phyloP scores from a whole-genome alignment of 2,113 vertebrate species.

The Misgurnus anguillicaudatus region DNA sequence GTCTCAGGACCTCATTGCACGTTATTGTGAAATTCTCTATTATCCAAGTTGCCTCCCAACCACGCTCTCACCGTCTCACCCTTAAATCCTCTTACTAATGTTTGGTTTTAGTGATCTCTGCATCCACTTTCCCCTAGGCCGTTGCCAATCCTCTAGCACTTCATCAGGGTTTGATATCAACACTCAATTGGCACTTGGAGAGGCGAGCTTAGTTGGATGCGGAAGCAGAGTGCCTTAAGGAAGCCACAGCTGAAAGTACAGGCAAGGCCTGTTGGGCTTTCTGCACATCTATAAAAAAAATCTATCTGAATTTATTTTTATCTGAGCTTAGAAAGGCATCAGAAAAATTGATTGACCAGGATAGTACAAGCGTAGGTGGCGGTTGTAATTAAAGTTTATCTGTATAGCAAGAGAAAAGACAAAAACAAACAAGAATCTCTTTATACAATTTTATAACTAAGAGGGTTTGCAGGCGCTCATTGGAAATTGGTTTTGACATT shows the following conservation, averaged over 20 bases:
- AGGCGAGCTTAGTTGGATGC: constrained; percentile 26
- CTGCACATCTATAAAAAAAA: constrained; percentile 41
- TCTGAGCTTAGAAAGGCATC: constrained; percentile 44
- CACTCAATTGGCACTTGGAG: constrained; percentile 36
- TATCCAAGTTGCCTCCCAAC: constrained; percentile 12
- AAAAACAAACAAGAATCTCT: constrained; percentile 26
- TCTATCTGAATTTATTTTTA: neutral
- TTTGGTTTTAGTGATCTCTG: constrained; percentile 56
- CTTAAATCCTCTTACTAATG: constrained; percentile 49
- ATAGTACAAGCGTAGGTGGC: constrained; percentile 48
- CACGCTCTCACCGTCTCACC: constrained; percentile 22
- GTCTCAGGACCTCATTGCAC: neutral
- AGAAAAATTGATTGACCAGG: constrained; percentile 43
- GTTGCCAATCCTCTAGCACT: constrained; percentile 31
- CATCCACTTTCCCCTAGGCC: constrained; percentile 43
- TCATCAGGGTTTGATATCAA: constrained; percentile 43
- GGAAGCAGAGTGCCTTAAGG: constrained; percentile 33
- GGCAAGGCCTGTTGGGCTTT: constrained; percentile 29
- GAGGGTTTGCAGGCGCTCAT: constrained; percentile 39
- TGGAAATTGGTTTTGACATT: too few relatives aligned
- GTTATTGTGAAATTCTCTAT: constrained; percentile 32
- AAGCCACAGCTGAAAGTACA: constrained; percentile 34
- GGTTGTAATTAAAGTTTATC: constrained; percentile 58
- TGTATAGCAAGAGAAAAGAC: constrained; percentile 49
- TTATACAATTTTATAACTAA: neutral